Base-by-base conservation (phyloP, 2,113 vertebrate genomes). In the Pavo muticus region DNA sequence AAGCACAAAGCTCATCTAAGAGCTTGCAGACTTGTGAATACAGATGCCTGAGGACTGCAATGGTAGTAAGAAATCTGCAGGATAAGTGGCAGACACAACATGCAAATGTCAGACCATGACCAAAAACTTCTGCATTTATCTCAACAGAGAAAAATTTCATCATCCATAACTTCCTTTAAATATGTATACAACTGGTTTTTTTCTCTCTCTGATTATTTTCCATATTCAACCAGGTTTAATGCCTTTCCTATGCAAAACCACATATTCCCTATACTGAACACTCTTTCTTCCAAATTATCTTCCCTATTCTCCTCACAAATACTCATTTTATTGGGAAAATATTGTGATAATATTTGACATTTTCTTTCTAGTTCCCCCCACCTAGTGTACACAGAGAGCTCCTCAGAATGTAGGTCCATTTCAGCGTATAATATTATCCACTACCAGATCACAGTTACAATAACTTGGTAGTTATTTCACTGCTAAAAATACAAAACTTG, bases 261-360 rank as follows among this genome's bases (percentile, higher is more conserved):
- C 18, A n/a, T 45, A 11, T 23, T 59, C 10, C 54, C 40, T 65
- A 6, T 21, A 16, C 50, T 70, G 63, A 91, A 39, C 2, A 8
- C 23, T 67, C 25, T 84, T 19, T 90, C 79, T 61, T 59, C n/a
- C 14, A 16, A 17, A 24, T 67, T 20, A 6, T 73, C 12, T 25
- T 45, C 27, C 45, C 25, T 37, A 27, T 63, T 13, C 5, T 25
- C 0, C 3, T 1, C 19, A 1, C 7, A 83, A 63, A 67, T 1
- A 42, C 1, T 57, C 1, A 18, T 56, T 35, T 14, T 45, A 9
- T 9, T 2, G 2, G 10, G 37, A 10, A 76, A 35, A 65, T 24
- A 52, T 19, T 44, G 14, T 45, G 57, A 6, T 76, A 59, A 59
- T 15, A 1, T 39, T 80, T 73, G 40, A 68, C 15, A 61, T 72